Conservation (phyloP, 92 coral and sea anemone species). For the Phenganax marumi region DNA sequence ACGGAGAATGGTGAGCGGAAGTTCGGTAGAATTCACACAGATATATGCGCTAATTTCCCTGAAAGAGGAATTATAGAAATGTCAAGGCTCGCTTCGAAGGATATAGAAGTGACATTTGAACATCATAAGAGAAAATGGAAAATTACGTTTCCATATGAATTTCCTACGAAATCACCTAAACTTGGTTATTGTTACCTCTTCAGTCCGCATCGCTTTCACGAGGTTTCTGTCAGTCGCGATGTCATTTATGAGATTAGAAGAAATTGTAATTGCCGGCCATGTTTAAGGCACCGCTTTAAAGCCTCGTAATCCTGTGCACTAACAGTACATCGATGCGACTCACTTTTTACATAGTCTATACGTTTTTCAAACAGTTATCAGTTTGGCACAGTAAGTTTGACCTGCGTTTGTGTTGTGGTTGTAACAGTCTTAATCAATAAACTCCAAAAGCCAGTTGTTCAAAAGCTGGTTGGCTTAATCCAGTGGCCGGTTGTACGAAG, state of each 20-base stretch:
- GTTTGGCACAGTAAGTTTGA: too few species aligned
- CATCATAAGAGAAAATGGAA: constrained; percentile 9
- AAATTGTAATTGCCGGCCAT: neutral
- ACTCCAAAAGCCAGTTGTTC: too few species aligned
- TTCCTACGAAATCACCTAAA: neutral
- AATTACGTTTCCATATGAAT: constrained; percentile 9
- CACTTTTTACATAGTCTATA: too few species aligned
- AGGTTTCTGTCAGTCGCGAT: neutral
- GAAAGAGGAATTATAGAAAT: neutral
- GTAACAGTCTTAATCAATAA: too few species aligned
- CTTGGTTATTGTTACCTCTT: neutral
- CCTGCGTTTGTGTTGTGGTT: too few species aligned
- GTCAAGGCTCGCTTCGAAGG: neutral
- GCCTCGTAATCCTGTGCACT: too few species aligned
- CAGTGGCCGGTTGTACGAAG: too few species aligned
- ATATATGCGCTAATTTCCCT: neutral
- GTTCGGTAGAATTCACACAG: constrained; percentile 3
- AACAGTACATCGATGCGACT: too few species aligned
- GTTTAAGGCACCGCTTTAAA: neutral
- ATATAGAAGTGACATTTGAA: constrained; percentile 10
- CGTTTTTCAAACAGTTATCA: too few species aligned
- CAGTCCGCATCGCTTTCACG: neutral
- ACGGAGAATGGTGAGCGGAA: constrained; percentile 9
- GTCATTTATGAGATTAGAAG: constrained; percentile 8
- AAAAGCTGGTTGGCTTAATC: too few species aligned